These are phyloP conservation scores for Smithornis capensis DNA, from an alignment of 2,113 vertebrate genomes.

Conservation along the genomic window DNA sequence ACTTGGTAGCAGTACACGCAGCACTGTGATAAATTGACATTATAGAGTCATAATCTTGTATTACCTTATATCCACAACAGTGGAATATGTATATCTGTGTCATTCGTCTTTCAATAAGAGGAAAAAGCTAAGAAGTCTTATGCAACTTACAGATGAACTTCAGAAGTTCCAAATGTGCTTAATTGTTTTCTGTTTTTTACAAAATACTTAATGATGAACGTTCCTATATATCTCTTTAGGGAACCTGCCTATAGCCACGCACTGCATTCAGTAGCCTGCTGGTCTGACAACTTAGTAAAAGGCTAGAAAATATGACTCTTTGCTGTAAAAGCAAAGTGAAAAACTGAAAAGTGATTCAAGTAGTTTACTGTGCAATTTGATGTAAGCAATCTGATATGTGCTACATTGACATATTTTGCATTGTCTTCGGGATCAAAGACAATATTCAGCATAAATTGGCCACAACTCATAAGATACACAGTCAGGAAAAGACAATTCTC, in stretches of 20 bases:
- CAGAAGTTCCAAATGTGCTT: neutral
- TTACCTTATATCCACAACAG: neutral
- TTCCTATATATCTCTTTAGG: neutral
- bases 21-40: neutral
- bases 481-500: neutral
- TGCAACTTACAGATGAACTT: neutral
- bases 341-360: neutral
- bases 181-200: neutral
- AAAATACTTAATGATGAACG: neutral
- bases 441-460: neutral
- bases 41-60: constrained; percentile 6
- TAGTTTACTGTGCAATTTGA: neutral
- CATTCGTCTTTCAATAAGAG: neutral
- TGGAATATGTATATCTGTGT: neutral
- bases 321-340: neutral
- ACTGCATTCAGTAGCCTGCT: neutral
- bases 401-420: neutral
- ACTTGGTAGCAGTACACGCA: constrained; percentile 33
- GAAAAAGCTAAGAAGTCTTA: neutral
- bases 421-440: neutral
- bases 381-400: neutral
- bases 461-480: neutral
- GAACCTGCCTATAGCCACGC: neutral
- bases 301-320: neutral
- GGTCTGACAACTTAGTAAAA: neutral